Evolutionary conservation across 2,113 vertebrate genomes (phyloP).

Genomic region (Rhineura floridana): DNA sequence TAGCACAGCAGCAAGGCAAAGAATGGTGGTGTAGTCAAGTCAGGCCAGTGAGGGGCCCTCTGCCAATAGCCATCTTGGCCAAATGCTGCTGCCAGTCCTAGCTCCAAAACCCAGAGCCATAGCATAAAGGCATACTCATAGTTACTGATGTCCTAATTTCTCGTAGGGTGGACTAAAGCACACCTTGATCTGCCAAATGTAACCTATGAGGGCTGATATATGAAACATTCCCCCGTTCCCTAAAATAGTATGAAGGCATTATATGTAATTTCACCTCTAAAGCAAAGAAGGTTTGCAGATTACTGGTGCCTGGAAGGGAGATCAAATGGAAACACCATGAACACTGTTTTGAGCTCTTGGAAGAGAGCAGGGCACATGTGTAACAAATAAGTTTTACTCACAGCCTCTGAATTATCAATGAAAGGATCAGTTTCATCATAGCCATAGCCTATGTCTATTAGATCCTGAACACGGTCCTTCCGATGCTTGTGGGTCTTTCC

Average conservation of each 20-base stretch:
- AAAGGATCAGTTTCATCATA: slow-evolving; percentile 98
- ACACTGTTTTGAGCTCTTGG: neutral
- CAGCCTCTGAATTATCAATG: slow-evolving; percentile 98
- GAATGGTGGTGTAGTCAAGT: no score
- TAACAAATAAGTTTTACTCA: slow-evolving; percentile 78
- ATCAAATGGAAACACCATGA: neutral
- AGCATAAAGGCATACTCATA: neutral
- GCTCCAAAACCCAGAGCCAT: neutral
- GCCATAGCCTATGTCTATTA: slow-evolving; percentile 97
- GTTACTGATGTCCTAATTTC: neutral
- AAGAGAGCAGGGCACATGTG: neutral
- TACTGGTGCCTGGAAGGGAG: neutral
- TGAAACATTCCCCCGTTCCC: neutral
- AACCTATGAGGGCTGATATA: neutral
- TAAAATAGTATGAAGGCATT: neutral
- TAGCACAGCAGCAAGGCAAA: no score
- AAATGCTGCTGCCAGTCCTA: no score
- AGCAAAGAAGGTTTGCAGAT: neutral
- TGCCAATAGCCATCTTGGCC: no score
- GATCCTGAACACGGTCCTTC: slow-evolving; percentile 95
- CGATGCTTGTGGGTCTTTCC: slow-evolving; percentile 87
- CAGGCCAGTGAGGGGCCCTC: no score
- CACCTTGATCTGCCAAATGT: neutral
- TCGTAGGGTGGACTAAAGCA: neutral
- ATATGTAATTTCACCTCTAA: neutral